A percentile compares a stretch with the other conserved stretches of the same genome.
Evolutionary conservation across 2,113 vertebrate genomes (phyloP).

Genomic region (Protobothrops flavoviridis): DNA sequence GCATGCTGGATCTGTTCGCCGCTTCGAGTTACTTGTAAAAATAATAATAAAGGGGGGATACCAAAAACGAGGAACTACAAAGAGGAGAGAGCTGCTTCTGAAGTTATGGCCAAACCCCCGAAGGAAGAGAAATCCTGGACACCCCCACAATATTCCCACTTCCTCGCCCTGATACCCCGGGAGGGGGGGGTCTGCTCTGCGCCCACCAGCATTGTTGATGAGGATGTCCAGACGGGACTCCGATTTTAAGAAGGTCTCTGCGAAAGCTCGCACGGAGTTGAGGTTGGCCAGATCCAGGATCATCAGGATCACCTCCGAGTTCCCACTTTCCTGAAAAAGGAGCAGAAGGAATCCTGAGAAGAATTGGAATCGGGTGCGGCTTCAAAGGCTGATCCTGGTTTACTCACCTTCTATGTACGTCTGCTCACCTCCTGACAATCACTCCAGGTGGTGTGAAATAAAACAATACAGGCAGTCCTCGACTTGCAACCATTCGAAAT

Average conservation of each 20-base stretch:
- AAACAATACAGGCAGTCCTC: background rate
- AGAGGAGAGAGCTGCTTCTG: no score
- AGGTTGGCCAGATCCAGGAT: slow-evolving; percentile 84
- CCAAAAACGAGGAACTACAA: no score
- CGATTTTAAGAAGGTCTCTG: slow-evolving; percentile 53
- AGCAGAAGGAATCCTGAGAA: background rate
- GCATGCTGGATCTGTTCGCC: no score
- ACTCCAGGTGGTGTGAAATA: background rate
- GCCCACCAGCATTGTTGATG: slow-evolving; percentile 89
- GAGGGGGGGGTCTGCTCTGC: background rate
- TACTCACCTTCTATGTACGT: no score
- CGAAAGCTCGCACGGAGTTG: slow-evolving; percentile 81
- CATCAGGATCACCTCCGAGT: slow-evolving; percentile 78
- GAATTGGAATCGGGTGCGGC: accelerated
- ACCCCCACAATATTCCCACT: background rate
- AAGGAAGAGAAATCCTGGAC: no score
- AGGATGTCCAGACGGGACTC: slow-evolving; percentile 89
- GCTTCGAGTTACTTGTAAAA: no score
- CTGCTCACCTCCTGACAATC: no score
- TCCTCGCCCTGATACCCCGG: no score
- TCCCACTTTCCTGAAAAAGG: slow-evolving; percentile 69
- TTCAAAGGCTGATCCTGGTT: background rate
- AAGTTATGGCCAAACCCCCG: no score
- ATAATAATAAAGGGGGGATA: no score
- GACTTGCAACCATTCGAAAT: background rate